Conservation (phyloP, 1,140 invertebrate genomes). For the Drosophila dunni region DNA sequence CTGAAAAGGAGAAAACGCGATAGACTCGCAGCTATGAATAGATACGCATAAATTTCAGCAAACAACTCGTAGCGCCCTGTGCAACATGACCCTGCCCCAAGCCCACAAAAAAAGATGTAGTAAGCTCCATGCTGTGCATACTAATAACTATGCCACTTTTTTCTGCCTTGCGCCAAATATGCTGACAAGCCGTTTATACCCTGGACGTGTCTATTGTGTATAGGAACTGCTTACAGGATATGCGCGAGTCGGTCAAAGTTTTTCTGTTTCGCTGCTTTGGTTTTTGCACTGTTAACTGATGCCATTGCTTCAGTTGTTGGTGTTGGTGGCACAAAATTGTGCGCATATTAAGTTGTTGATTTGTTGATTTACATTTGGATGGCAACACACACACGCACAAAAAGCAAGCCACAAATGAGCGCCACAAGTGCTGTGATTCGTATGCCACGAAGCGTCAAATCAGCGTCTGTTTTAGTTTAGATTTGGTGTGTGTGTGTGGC, state of each 20-base stretch:
- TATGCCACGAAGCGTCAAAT: slow-evolving; percentile 1
- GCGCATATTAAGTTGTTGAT: slow-evolving; percentile 78
- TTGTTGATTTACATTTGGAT: slow-evolving; percentile 69
- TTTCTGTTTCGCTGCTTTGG: not conserved
- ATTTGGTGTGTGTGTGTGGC: not conserved
- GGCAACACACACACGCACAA: not conserved
- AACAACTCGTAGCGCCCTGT: slow-evolving; percentile 33
- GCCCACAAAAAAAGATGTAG: slow-evolving; percentile 28
- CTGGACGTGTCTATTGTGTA: not conserved
- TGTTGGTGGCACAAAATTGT: slow-evolving; percentile 58
- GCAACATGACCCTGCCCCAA: not conserved
- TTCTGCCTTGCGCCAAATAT: not conserved
- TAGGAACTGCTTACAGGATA: not conserved
- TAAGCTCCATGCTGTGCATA: slow-evolving; percentile 61
- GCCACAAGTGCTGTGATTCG: slow-evolving; percentile 50
- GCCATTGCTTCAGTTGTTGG: slow-evolving; percentile 22
- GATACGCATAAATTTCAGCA: slow-evolving; percentile 73
- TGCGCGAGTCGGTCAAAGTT: not conserved
- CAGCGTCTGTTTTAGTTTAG: not conserved
- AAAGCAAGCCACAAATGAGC: slow-evolving; percentile 37
- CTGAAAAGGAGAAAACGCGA: not conserved
- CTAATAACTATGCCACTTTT: slow-evolving; percentile 44
- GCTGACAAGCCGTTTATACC: not conserved
- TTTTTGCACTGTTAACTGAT: slow-evolving; percentile 19
- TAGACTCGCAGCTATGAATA: slow-evolving; percentile 40